Evolutionary conservation across 2,888 invertebrate genomes (phyloP).

Genomic region (Agelastica alni): DNA sequence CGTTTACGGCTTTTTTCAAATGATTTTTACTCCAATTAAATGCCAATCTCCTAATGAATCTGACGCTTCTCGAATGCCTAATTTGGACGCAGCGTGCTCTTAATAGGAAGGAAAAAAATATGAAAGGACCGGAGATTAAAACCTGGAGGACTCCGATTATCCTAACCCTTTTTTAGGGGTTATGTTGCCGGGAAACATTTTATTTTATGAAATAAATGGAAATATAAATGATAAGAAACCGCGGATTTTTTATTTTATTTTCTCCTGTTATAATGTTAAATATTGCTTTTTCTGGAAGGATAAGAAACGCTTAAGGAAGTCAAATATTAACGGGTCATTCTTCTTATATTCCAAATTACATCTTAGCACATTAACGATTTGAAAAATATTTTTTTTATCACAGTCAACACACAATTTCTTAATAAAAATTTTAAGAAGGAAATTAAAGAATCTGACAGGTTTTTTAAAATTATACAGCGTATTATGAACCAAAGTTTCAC

Average conservation of each 20-base stretch:
- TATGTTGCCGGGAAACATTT: slow-evolving; percentile 6
- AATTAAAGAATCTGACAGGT: too few relatives aligned
- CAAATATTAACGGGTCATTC: too few relatives aligned
- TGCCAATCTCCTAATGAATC: slow-evolving; percentile 25
- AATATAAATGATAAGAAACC: slow-evolving; percentile 8
- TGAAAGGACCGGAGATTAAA: slow-evolving; percentile 27
- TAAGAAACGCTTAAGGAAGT: too few relatives aligned
- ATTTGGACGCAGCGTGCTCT: slow-evolving; percentile 17
- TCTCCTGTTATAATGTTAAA: not conserved
- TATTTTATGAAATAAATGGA: slow-evolving; percentile 15
- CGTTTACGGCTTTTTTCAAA: not conserved
- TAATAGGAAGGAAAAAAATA: slow-evolving; percentile 23
- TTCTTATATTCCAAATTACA: too few relatives aligned
- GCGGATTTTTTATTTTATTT: not conserved
- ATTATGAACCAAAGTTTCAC: too few relatives aligned
- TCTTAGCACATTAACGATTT: too few relatives aligned
- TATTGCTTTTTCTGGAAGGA: too few relatives aligned
- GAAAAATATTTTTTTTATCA: too few relatives aligned
- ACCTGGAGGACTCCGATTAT: slow-evolving; percentile 19
- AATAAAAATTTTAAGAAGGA: too few relatives aligned
- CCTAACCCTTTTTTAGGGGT: slow-evolving; percentile 10
- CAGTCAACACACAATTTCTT: too few relatives aligned
- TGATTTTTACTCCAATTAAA: slow-evolving; percentile 23
- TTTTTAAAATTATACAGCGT: too few relatives aligned
- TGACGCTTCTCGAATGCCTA: slow-evolving; percentile 20